A percentile compares a stretch with the other conserved stretches of the same genome.
These are phyloP conservation scores for Eonycteris spelaea DNA, from an alignment of 2,113 vertebrate species.

Conservation along the genomic window DNA sequence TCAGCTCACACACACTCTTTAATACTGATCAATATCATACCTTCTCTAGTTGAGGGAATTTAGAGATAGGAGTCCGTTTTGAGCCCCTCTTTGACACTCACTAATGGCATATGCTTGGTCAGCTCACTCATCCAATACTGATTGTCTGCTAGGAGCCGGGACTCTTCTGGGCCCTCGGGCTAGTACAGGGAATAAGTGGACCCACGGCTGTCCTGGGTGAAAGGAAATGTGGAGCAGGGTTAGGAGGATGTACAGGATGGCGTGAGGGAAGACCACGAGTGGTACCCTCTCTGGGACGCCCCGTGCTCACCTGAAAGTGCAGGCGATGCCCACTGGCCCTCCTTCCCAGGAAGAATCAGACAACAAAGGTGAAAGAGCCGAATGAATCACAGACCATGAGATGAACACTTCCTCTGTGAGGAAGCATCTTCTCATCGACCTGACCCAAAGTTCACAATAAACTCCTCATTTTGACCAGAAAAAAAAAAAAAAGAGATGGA, in stretches of 20 bases:
- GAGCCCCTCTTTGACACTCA: not conserved
- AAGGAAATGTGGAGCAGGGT: not conserved
- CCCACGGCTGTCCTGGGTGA: not conserved
- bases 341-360: not conserved
- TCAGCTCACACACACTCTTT: not conserved
- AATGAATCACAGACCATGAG: not conserved
- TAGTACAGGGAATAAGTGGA: not conserved
- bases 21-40: not conserved
- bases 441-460: not conserved
- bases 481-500: not conserved
- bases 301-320: rapidly evolving
- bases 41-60: not conserved
- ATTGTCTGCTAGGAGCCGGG: not conserved
- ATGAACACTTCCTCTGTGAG: not conserved
- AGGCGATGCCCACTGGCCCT: rapidly evolving
- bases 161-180: rapidly evolving
- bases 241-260: not conserved
- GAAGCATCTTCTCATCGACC: not conserved
- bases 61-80: not conserved
- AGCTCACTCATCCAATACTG: not conserved
- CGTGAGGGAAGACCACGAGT: not conserved
- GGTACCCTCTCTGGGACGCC: not conserved
- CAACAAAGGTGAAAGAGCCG: not conserved
- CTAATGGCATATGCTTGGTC: not conserved
- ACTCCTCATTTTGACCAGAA: not conserved